Percentiles rank a stretch among this genome's conserved stretches.
phyloP scores from a whole-genome alignment of 1,140 invertebrate species.

The Anoplolepis gracilipes region DNA sequence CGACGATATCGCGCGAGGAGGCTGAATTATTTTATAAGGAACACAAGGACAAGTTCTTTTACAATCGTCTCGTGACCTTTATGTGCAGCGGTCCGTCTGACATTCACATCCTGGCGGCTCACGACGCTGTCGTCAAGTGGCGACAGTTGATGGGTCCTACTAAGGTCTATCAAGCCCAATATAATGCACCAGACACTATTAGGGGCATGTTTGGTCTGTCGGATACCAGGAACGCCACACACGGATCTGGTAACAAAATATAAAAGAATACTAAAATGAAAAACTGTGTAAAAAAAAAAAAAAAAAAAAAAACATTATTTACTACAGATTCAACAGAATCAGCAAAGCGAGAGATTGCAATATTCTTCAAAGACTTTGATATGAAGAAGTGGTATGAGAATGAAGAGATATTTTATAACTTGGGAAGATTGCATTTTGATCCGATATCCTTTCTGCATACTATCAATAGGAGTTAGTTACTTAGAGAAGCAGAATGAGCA shows the following conservation, averaged over 20 bases:
- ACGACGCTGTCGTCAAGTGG: slow-evolving; percentile 93
- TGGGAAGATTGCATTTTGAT: slow-evolving; percentile 81
- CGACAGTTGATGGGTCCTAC: slow-evolving; percentile 95
- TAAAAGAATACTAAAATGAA: not conserved
- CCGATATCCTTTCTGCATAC: slow-evolving; percentile 81
- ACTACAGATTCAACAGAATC: slow-evolving; percentile 92
- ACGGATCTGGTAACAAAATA: slow-evolving; percentile 92
- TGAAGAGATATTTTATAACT: slow-evolving; percentile 85
- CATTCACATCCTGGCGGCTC: slow-evolving; percentile 91
- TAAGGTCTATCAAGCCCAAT: slow-evolving; percentile 93
- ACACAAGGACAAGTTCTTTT: slow-evolving; percentile 95
- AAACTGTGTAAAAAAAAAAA: not conserved
- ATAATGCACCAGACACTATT: slow-evolving; percentile 91
- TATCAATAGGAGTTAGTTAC: slow-evolving; percentile 72
- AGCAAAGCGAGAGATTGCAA: slow-evolving; percentile 91
- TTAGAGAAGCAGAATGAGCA: slow-evolving; percentile 7
- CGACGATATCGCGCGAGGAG: slow-evolving; percentile 87
- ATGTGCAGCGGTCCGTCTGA: slow-evolving; percentile 95
- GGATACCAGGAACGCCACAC: slow-evolving; percentile 96
- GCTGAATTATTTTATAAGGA: slow-evolving; percentile 94
- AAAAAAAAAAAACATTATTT: slow-evolving; percentile 32
- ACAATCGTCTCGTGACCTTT: slow-evolving; percentile 93
- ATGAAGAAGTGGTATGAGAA: slow-evolving; percentile 86
- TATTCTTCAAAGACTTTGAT: slow-evolving; percentile 94
- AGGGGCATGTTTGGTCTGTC: slow-evolving; percentile 94